A percentile compares a stretch with the other conserved stretches of the same genome.
Conservation (phyloP, 2,797 vertebrate species). For the Channallabes apus region DNA sequence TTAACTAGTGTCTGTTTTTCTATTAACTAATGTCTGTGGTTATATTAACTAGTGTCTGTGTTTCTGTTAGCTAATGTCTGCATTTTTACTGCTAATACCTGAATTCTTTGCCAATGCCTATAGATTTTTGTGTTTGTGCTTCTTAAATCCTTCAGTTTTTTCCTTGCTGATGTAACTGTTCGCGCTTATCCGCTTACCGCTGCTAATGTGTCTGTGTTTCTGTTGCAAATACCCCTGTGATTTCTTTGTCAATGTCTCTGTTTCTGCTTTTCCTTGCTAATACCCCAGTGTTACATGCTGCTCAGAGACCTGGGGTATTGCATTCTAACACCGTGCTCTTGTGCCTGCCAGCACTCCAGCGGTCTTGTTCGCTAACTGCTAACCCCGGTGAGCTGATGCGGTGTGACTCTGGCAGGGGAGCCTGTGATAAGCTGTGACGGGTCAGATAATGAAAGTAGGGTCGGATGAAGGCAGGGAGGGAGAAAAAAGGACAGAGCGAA, state of each 20-base stretch:
- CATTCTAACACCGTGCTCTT: neutral
- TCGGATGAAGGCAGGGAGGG: conserved; percentile 26
- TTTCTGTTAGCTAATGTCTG: neutral
- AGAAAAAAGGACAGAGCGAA: neutral
- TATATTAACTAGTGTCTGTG: neutral
- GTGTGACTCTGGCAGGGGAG: conserved; percentile 25
- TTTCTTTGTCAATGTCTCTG: neutral
- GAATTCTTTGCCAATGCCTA: neutral
- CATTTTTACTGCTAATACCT: neutral
- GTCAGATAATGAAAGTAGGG: conserved; percentile 44
- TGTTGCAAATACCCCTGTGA: neutral
- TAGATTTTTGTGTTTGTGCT: neutral
- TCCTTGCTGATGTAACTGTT: neutral
- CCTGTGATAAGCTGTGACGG: conserved; percentile 35
- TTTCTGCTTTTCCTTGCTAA: neutral
- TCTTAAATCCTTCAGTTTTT: neutral
- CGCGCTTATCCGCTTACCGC: neutral
- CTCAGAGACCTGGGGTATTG: neutral
- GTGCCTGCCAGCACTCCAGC: neutral
- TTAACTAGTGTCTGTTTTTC: neutral
- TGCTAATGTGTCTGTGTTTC: neutral
- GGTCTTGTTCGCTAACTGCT: neutral
- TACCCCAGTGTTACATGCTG: neutral
- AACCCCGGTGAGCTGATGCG: neutral
- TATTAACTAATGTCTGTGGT: too few relatives aligned